phyloP scores from a whole-genome alignment of 2,113 vertebrate genomes.

The Xenopus laevis region DNA sequence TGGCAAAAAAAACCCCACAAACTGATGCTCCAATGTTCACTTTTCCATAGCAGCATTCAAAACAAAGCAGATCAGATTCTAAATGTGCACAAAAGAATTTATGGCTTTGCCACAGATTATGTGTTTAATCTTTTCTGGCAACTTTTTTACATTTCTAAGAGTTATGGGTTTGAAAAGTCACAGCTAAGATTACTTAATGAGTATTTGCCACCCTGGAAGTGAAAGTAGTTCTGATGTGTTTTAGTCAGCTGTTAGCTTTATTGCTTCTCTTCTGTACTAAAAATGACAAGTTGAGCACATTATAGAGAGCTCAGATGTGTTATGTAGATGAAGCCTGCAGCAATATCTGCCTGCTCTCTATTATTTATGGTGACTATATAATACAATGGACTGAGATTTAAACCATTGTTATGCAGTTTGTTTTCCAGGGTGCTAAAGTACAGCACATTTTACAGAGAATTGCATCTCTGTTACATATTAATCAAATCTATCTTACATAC shows the following conservation, averaged over 20 bases:
- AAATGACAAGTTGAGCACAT: constrained; percentile 82
- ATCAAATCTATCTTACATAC: constrained; percentile 75
- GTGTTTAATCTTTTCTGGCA: constrained; percentile 73
- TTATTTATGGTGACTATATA: constrained; percentile 84
- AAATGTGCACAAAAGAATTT: constrained; percentile 55
- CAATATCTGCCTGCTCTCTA: constrained; percentile 79
- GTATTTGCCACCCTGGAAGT: constrained; percentile 68
- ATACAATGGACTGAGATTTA: constrained; percentile 81
- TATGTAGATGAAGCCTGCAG: constrained; percentile 82
- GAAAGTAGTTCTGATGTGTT: too few species aligned
- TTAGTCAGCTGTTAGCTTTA: constrained; percentile 75
- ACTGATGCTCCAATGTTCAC: too few species aligned
- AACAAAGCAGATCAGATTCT: constrained; percentile 38
- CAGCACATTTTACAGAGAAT: constrained; percentile 77
- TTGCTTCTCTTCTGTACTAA: constrained; percentile 76
- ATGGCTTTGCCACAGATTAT: constrained; percentile 67
- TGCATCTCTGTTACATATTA: constrained; percentile 80
- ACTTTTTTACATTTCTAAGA: constrained; percentile 74
- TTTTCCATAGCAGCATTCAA: constrained; percentile 9
- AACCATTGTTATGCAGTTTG: constrained; percentile 77
- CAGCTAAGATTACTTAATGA: constrained; percentile 79
- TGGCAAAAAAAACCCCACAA: too few species aligned
- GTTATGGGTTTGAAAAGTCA: constrained; percentile 79
- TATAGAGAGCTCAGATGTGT: constrained; percentile 81
- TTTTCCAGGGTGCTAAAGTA: constrained; percentile 75